phyloP scores from a whole-genome alignment of 2,888 invertebrate species.

The Ernsta delagoae region DNA sequence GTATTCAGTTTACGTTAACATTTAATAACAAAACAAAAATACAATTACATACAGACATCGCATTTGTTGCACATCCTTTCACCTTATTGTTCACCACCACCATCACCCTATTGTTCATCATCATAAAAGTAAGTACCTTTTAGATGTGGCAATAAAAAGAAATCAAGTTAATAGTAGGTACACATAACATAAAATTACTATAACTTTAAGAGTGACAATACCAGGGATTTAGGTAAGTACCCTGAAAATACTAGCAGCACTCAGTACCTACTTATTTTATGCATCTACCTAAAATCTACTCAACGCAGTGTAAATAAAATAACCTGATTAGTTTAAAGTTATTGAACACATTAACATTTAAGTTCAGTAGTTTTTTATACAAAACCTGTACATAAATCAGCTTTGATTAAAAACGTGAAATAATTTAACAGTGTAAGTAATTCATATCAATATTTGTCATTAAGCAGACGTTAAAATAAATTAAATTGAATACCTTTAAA shows the following conservation, averaged over 20 bases:
- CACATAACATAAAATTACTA: not conserved
- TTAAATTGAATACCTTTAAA: not conserved
- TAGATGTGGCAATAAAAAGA: not conserved
- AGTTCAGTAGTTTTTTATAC: not conserved
- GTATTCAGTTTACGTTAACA: conserved; percentile 35
- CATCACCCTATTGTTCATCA: not conserved
- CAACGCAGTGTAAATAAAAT: not conserved
- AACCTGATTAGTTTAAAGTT: not conserved
- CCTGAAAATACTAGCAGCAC: not conserved
- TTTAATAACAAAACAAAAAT: no score
- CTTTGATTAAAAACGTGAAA: no score
- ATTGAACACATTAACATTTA: conserved; percentile 15
- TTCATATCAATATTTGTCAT: conserved; percentile 8
- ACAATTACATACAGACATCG: not conserved
- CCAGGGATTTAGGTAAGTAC: not conserved
- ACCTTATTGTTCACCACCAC: no score
- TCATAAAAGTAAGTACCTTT: not conserved
- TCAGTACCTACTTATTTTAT: conserved; percentile 25
- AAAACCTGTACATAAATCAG: no score
- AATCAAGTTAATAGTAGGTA: not conserved
- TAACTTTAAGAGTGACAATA: not conserved
- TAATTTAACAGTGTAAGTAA: no score
- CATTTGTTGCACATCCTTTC: not conserved
- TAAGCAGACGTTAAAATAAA: conserved; percentile 13
- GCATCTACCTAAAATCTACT: not conserved